Conservation (phyloP, 2,113 vertebrate species). For the Labeo catla region DNA sequence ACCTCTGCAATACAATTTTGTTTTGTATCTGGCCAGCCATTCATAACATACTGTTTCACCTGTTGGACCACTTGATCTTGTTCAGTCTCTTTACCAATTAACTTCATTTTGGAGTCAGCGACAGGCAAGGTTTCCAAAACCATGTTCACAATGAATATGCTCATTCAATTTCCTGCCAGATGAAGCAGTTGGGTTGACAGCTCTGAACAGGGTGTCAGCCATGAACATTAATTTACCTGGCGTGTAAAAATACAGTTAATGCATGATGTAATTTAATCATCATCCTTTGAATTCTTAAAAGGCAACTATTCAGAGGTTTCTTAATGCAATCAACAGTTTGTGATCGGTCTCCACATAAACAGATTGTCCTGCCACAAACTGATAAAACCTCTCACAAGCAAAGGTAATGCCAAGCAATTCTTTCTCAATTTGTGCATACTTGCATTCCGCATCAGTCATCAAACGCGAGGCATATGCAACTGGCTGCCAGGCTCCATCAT, state of each 20-base stretch:
- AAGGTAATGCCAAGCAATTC: constrained; percentile 32
- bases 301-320: neutral
- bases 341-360: neutral
- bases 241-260: too few species aligned
- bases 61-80: neutral
- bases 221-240: too few species aligned
- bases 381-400: constrained; percentile 38
- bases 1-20: neutral
- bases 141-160: too few species aligned
- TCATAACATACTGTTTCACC: neutral
- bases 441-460: constrained; percentile 18
- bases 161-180: too few species aligned
- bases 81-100: neutral
- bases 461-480: constrained; percentile 29
- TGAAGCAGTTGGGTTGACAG: too few species aligned
- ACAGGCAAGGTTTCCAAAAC: too few species aligned
- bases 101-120: neutral
- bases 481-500: neutral
- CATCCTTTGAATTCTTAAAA: neutral
- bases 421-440: constrained; percentile 33
- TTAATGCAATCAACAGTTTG: neutral
- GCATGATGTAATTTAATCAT: neutral
- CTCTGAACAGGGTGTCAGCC: too few species aligned
- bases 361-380: neutral
- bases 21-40: neutral